A percentile compares a stretch with the other conserved stretches of the same genome.
Evolutionary conservation across 1,140 invertebrate species (phyloP).

Genomic region (Penaeus chinensis): DNA sequence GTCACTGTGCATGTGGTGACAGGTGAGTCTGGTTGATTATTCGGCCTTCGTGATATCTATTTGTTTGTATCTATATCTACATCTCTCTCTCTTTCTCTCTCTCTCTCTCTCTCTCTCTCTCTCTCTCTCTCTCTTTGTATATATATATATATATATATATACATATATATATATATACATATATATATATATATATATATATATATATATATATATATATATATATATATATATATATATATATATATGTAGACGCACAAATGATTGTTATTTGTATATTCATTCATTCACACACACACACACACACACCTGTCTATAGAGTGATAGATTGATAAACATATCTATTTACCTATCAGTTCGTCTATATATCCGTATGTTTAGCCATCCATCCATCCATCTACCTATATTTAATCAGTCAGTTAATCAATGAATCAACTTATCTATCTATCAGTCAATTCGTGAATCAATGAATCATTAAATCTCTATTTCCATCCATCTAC

Average conservation of each 20-base stretch:
- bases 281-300: not conserved
- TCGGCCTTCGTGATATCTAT: not conserved
- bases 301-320: not conserved
- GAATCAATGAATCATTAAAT: no score
- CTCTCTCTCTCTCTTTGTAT: not conserved
- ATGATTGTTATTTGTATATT: not conserved
- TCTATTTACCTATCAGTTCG: no score
- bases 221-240: not conserved
- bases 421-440: no score
- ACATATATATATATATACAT: constrained; percentile 11
- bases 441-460: no score
- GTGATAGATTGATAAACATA: not conserved
- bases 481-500: no score
- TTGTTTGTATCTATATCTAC: constrained; percentile 10
- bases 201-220: not conserved
- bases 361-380: no score
- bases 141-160: constrained; percentile 24
- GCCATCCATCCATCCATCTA: no score
- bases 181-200: constrained; percentile 2
- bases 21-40: constrained; percentile 17
- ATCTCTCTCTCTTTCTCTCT: not conserved
- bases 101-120: constrained; percentile 3
- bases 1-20: constrained; percentile 50
- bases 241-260: not conserved
- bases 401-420: no score